Base-by-base conservation (phyloP, 2,888 invertebrate genomes). In the Oligia fasciuncula region DNA sequence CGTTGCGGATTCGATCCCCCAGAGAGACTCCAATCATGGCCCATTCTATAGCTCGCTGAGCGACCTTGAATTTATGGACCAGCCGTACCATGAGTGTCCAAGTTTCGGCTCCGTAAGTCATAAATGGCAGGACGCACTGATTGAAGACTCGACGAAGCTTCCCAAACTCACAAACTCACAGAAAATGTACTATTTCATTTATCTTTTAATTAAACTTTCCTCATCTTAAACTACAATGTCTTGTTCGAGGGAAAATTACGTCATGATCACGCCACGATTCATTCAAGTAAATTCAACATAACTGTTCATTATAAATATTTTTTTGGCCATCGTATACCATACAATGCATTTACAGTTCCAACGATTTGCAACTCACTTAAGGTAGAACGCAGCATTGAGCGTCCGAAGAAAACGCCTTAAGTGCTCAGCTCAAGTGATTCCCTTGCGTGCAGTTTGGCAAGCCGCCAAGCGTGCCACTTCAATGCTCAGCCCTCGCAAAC, bases 401-500 rank as follows among this genome's bases (percentile, higher is more conserved):
- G 68, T 78, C 68, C 73, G 84, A 85, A 84, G 75, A 85, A 84
- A 77, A 81, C 69, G 74, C 68, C 66, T 74, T 73, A 75, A 84
- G 85, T 73, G 74, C 71, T 83, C 68, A 76, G 76, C 71, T 71
- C 49, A 75, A 73, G 67, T 83, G 80, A 85, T 83, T 85, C 85
- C 84, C 81, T 66, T 77, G 80, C 83, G 77, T 80, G 68, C 76
- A 62, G 71, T 76, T 76, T 86, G 84, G 85, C 73, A 35, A 29
- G 63, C 29, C 43, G 75, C 85, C 81, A 86, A 70, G 68, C 54
- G 60, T 71, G 80, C 68, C 73, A 66, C 78, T 85, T 60, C 62
- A 81, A 60, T 62, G 70, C 71, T 71, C 29, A 54, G 49, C 49
- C 62, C 35, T 54, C 35, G 51, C 51, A 72, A 66, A 85, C 62